Evolutionary conservation across 92 coral and sea anemone genomes (phyloP), one percentile per base, ranked within the genome.

Genomic region (Pocillopora meandrina): DNA sequence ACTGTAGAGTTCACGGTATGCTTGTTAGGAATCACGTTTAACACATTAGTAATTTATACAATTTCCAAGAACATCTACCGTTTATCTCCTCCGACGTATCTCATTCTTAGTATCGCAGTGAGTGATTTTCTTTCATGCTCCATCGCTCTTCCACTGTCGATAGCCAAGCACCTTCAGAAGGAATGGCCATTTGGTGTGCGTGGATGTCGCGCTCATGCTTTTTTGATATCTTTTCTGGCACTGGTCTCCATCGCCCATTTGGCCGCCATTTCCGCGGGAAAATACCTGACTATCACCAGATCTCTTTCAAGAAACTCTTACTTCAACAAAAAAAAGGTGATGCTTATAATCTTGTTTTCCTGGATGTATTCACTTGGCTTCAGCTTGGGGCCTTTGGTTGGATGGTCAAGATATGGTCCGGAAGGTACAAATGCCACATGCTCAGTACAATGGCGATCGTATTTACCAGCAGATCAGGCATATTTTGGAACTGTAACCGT

Each of bases 151-250:
- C 95, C 95, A 34, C 23, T 90, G 47, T 92, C 93, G 7, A 49
- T 90, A 15, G 77, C 78, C 10, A 71, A 86, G 2, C 65, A 77
- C 42, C 58, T 87, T 33, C 47, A 71, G 61, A 77, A 82, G 11
- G 16, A 69, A 31, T 92, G 95, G 95, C 88, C 93, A 35, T 90
- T 82, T 86, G 90, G 92, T 33, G 10, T 59, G 68, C 75, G 60
- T 31, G 90, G 91, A 19, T 92, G 95, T 20, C 67, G 78, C 14
- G 72, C 84, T 21, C 93, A 89, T 73, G 95, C 95, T 6, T 92
- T 92, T 36, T 66, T 92, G 55, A 85, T 92, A 73, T 92, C 86
- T 71, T 71, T 83, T 4, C 79, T 92, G 56, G 95, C 87, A 1
- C 85, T 90, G 42, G 91, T 92, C n/a, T 78, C 95, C 8, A 79